A percentile compares a stretch with the other conserved stretches of the same genome.
Conservation (phyloP, 2,888 invertebrate species). For the Ophioninae sp. region DNA sequence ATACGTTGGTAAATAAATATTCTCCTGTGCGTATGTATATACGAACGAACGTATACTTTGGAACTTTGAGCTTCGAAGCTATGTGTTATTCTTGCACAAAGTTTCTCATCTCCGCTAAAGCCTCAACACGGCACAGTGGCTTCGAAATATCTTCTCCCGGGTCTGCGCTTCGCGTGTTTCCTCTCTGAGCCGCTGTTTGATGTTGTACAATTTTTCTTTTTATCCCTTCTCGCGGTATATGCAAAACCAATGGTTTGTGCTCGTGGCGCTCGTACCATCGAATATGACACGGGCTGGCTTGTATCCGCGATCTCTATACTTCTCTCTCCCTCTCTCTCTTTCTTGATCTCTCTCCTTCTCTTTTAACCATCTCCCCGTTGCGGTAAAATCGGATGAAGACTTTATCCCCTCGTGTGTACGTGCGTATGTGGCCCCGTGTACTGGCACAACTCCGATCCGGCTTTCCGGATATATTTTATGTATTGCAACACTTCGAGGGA, state of each 20-base stretch:
- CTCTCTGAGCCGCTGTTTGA: slow-evolving; percentile 57
- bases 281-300: slow-evolving; percentile 57
- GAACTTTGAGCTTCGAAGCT: slow-evolving; percentile 46
- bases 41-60: slow-evolving; percentile 16
- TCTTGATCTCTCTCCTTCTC: slow-evolving; percentile 22
- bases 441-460: slow-evolving; percentile 26
- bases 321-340: slow-evolving; percentile 34
- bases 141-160: slow-evolving; percentile 52
- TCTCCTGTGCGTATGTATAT: not conserved
- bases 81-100: slow-evolving; percentile 43
- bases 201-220: slow-evolving; percentile 55
- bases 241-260: slow-evolving; percentile 55
- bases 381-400: slow-evolving; percentile 61
- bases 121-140: slow-evolving; percentile 41
- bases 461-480: slow-evolving; percentile 37
- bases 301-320: slow-evolving; percentile 57
- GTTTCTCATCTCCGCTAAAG: slow-evolving; percentile 59
- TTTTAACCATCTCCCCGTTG: slow-evolving; percentile 27
- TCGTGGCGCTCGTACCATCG: slow-evolving; percentile 57
- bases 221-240: slow-evolving; percentile 33
- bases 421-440: not conserved
- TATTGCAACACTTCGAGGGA: slow-evolving; percentile 24
- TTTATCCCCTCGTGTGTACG: slow-evolving; percentile 44
- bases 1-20: slow-evolving; percentile 22
- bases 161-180: slow-evolving; percentile 50